phyloP scores from a whole-genome alignment of 1,140 invertebrate species.

The Drosophila melanica region DNA sequence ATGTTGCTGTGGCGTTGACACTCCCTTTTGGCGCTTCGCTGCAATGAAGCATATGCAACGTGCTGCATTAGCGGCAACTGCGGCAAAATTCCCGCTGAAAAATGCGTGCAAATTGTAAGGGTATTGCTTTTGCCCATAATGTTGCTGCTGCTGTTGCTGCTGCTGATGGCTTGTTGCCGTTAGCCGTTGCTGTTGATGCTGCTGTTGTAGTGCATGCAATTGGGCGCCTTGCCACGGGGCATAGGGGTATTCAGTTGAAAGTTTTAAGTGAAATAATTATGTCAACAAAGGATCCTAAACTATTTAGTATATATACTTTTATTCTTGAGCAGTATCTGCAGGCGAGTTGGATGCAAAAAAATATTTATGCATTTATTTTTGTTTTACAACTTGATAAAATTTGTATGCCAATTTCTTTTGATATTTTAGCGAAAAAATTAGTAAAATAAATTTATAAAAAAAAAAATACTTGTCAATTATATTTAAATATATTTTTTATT shows the following conservation, averaged over 20 bases:
- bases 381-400: too few relatives aligned
- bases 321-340: too few relatives aligned
- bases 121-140: conserved; percentile 29
- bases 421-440: too few relatives aligned
- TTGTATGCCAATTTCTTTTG: too few relatives aligned
- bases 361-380: too few relatives aligned
- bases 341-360: too few relatives aligned
- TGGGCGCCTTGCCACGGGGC: conserved; percentile 7
- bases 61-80: conserved; percentile 55
- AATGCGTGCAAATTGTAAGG: conserved; percentile 53
- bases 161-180: conserved; percentile 15
- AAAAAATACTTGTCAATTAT: too few relatives aligned
- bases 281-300: too few relatives aligned
- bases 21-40: conserved; percentile 65
- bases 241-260: conserved; percentile 16
- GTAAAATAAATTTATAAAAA: too few relatives aligned
- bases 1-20: conserved; percentile 49
- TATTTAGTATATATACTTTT: too few relatives aligned
- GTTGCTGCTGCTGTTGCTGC: not conserved
- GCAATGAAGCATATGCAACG: conserved; percentile 62
- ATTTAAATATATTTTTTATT: too few relatives aligned
- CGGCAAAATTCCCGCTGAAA: conserved; percentile 47
- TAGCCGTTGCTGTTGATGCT: conserved; percentile 9
- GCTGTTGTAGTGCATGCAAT: conserved; percentile 19
- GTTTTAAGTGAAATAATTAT: not conserved